Evolutionary conservation across 2,797 vertebrate genomes (phyloP), one percentile per base, ranked within the genome.

Genomic region (Dipus sagitta): DNA sequence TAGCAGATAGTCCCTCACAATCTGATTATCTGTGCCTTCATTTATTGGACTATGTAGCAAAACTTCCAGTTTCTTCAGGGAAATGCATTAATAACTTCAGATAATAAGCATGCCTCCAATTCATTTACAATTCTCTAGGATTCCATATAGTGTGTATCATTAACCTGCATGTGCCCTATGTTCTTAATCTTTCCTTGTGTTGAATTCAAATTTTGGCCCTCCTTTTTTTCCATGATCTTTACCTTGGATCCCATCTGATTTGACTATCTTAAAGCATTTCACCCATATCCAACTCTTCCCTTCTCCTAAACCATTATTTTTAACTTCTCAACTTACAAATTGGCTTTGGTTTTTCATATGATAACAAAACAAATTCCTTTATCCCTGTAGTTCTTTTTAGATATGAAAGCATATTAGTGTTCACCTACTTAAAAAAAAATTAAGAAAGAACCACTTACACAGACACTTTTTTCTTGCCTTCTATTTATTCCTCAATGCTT

Each of bases 71-170:
- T 58, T 58, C 54, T 58, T 14, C 54, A 58, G 54, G 11, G 54
- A 58, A 17, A 58, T 58, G 14, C 54, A 58, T 58, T 58, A 3
- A 58, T 14, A 14, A 58, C 77, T 91, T 84, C 20, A 81, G 42
- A 64, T 60, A 20, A 75, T n/a, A 14, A 76, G n/a, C 24, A 83
- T 87, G 10, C 30, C 91, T 93, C 34, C n/a, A 92, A 38, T 82
- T 42, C 23, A 70, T 68, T 64, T 58, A 65, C 75, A 76, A 93
- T 79, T 86, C 20, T 24, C 28, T 68, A 15, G 8, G 18, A 30
- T 42, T 30, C 26, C 72, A 23, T 8, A 83, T 93, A 85, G 32
- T 47, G 32, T 47, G 90, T 87, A 18, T 92, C 60, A 87, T 1
- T 1, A 68, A 60, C 8, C 71, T 64, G 0, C 3, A 3, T 3